Evolutionary conservation across 2,797 vertebrate genomes (phyloP), one percentile per base, ranked within the genome.

Genomic region (Podarcis lilfordi): DNA sequence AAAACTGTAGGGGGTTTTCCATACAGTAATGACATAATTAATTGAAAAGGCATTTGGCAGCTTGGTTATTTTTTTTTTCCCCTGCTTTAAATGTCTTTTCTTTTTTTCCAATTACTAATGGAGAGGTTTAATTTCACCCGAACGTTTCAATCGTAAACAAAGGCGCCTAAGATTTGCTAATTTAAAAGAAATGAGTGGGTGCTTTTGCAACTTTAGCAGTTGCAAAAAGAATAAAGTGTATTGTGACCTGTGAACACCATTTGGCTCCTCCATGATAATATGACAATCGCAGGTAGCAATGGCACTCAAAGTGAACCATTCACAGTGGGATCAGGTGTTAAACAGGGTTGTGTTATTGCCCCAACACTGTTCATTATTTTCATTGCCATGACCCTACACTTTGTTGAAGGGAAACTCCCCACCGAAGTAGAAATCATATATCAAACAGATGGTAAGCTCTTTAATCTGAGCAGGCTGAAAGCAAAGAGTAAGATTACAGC

Each of bases 1-100:
- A 85, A 89, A 90, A 91, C 72, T n/a, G 64, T 61, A 8, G n/a
- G 21, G 40, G 0, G 71, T 76, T 86, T 88, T 92, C 75, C 75
- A 64, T 86, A 72, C 55, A 40, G 23, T 61, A 85, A 91, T 0
- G 45, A 91, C 68, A 92, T 94, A 93, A 95, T 92, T 94, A 94
- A 95, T 93, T 93, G 94, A 92, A 71, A 68, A 64, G 90, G 43
- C 72, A 88, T 82, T 88, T 77, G 72, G 40, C 17, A 68, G 74
- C 55, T 82, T 35, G 66, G 27, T 89, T 90, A 90, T 55, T 32
- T 91, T 91, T 82, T 92, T 91, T 64, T 1, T 86, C 87, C 91
- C 87, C 75, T 83, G 61, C 43, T 89, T 93, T 89, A 82, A 93
- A 92, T n/a, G 80, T 69, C 50, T 90, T 84, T 88, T 86, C 82